These are phyloP conservation scores for Drosophila anomalipes DNA, from an alignment of 2,888 invertebrate genomes.

Conservation along the genomic window DNA sequence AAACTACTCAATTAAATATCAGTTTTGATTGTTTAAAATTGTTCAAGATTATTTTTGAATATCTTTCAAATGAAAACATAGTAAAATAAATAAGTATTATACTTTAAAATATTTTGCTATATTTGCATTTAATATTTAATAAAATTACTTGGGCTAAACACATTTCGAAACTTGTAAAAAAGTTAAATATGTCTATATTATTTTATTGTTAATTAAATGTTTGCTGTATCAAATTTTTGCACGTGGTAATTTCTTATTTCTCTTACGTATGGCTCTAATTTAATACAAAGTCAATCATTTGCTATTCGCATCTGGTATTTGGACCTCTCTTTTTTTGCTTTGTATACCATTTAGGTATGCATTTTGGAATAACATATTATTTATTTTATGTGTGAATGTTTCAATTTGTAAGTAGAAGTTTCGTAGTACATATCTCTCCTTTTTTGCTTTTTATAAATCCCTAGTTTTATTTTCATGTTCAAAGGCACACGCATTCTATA, in stretches of 20 bases:
- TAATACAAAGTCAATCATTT: conserved; percentile 46
- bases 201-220: not conserved
- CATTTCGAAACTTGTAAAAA: not conserved
- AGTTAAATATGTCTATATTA: not conserved
- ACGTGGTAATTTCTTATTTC: not conserved
- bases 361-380: conserved; percentile 43
- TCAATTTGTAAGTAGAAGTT: conserved; percentile 42
- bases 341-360: conserved; percentile 36
- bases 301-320: conserved; percentile 34
- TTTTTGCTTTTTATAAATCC: conserved; percentile 57
- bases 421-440: conserved; percentile 48
- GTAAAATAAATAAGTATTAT: conserved; percentile 12
- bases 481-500: conserved; percentile 76
- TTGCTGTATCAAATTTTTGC: not conserved
- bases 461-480: conserved; percentile 62
- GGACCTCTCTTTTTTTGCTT: conserved; percentile 40
- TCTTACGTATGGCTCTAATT: conserved; percentile 28
- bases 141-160: not conserved
- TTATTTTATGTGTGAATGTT: conserved; percentile 33
- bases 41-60: not conserved
- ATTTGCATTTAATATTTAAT: conserved; percentile 13
- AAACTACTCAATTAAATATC: conserved; percentile 21
- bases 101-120: conserved; percentile 10
- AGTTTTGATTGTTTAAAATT: not conserved
- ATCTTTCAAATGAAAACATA: conserved; percentile 11